Evolutionary conservation across 1,140 invertebrate genomes (phyloP), one percentile per base, ranked within the genome.

Genomic region (Nymphalis io): DNA sequence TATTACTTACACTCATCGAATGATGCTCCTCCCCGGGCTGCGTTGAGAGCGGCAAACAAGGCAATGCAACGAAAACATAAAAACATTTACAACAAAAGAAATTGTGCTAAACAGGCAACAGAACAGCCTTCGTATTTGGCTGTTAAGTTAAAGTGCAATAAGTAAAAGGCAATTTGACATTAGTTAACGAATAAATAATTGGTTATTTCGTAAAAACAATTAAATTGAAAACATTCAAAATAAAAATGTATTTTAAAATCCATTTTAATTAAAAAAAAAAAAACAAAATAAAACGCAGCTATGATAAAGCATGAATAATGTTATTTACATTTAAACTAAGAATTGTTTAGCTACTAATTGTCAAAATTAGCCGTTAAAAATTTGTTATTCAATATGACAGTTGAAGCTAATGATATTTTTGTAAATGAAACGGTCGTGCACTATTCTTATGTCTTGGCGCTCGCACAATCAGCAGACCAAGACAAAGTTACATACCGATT

Each of bases 1-100:
- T 27, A 1, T 72, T 83, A 91, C 91, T 92, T 85, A 92, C 92
- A 92, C 92, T 92, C 92, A 90, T 91, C 92, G 90, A 85, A 92
- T 92, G 89, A 88, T 82, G 89, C 89, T 92, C 91, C 85, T 92
- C 90, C 89, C 90, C 91, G 76, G 89, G 88, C 88, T 92, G 76
- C 44, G 61, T n/a, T 21, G 85, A 78, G 15, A 51, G 81, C 83
- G 74, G 84, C 83, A 83, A 87, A 88, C 85, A 89, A 86, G 78
- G 79, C 81, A 80, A 89, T 88, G 87, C 87, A 90, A 83, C 81
- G 84, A 87, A 89, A 85, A 89, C 83, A 87, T 76, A 87, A 81
- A 87, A 73, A 75, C 70, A 87, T 88, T 89, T 80, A 86, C 83
- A 82, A 82, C 75, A 82, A 85, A 84, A 87, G 70, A 67, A 79